phyloP scores from a whole-genome alignment of 2,888 invertebrate species.

The Clistopyga incitator region DNA sequence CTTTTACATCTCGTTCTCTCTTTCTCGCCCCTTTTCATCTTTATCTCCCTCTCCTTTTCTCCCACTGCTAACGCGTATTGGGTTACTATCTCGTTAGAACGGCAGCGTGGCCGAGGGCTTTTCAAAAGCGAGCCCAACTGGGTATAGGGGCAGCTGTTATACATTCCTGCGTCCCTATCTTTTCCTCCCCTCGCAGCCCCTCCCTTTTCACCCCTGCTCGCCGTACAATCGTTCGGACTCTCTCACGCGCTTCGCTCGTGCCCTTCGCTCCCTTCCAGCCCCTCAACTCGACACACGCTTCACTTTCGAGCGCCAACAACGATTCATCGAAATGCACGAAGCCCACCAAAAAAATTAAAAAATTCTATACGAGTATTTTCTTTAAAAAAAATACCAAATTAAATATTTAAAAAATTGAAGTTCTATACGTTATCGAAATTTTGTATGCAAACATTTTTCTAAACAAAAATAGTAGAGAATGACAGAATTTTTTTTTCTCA shows the following conservation, averaged over 20 bases:
- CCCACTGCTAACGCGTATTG: constrained; percentile 60
- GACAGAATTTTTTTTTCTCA: too few relatives aligned
- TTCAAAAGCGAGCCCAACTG: constrained; percentile 76
- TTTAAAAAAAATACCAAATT: background rate
- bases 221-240: constrained; percentile 37
- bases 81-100: constrained; percentile 74
- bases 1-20: constrained; percentile 39
- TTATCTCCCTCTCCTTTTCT: constrained; percentile 25
- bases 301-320: background rate
- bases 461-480: too few relatives aligned
- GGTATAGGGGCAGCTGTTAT: constrained; percentile 79
- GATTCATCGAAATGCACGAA: constrained; percentile 21
- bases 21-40: constrained; percentile 13
- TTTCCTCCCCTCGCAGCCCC: constrained; percentile 52
- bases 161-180: constrained; percentile 76
- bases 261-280: constrained; percentile 12
- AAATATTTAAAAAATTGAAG: too few relatives aligned
- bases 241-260: constrained; percentile 5
- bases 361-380: background rate
- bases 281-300: background rate
- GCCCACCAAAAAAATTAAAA: background rate
- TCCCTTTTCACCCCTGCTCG: constrained; percentile 59
- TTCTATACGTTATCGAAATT: too few relatives aligned
- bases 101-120: constrained; percentile 67
- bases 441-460: too few relatives aligned